phyloP scores from a whole-genome alignment of 1,140 invertebrate species.

The Fopius arisanus region DNA sequence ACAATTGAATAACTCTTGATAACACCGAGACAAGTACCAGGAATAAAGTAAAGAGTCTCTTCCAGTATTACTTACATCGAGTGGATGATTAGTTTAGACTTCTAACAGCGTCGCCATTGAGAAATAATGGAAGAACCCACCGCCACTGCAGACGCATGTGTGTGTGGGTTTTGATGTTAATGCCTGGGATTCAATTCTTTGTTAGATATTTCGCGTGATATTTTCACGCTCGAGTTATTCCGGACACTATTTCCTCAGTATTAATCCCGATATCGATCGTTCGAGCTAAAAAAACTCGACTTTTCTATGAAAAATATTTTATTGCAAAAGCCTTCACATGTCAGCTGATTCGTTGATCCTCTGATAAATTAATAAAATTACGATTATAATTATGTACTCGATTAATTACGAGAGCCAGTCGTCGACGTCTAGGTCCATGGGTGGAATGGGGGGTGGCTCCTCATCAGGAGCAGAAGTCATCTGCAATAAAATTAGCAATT shows the following conservation, averaged over 20 bases:
- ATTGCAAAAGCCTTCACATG: background rate
- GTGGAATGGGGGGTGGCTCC: slow-evolving; percentile 52
- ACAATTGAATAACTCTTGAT: background rate
- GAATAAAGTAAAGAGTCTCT: background rate
- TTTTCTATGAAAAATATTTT: background rate
- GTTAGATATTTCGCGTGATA: too few species aligned
- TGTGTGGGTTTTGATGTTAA: background rate
- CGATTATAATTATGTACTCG: background rate
- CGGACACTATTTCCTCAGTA: too few species aligned
- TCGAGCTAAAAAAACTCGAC: background rate
- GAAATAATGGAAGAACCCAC: background rate
- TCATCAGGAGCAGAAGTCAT: slow-evolving; percentile 38
- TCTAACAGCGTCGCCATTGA: background rate
- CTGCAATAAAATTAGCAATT: slow-evolving; percentile 24
- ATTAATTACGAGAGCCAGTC: slow-evolving; percentile 31
- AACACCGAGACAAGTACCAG: background rate
- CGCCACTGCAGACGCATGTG: background rate
- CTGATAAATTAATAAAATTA: background rate
- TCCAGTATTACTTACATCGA: background rate
- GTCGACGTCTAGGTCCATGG: slow-evolving; percentile 39
- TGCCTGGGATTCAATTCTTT: too few species aligned
- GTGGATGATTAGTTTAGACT: background rate
- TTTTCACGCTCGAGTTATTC: too few species aligned
- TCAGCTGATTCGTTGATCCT: background rate
- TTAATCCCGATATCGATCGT: background rate